Conservation (phyloP, 2,888 invertebrate genomes). For the Lycaena phlaeas region DNA sequence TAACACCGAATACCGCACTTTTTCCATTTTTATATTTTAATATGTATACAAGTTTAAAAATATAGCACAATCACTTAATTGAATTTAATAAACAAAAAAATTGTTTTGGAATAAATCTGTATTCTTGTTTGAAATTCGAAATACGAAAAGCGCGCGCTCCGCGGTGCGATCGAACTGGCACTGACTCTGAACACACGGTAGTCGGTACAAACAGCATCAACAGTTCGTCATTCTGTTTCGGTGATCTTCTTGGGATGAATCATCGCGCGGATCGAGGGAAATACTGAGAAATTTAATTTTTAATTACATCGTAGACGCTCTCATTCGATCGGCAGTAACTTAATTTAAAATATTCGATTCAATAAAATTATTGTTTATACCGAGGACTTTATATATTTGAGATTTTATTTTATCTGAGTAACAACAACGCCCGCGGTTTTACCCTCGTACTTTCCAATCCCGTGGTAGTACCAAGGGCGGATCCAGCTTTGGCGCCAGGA, state of each 20-base stretch:
- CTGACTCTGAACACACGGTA: not conserved
- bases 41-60: constrained; percentile 16
- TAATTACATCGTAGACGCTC: too few species aligned
- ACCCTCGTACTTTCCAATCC: too few species aligned
- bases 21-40: constrained; percentile 32
- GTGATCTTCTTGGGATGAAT: constrained; percentile 43
- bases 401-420: too few species aligned
- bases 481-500: too few species aligned
- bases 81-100: constrained; percentile 8
- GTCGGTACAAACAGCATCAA: constrained; percentile 35
- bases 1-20: constrained; percentile 40
- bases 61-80: constrained; percentile 14
- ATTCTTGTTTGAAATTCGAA: constrained; percentile 30
- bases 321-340: too few species aligned
- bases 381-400: too few species aligned
- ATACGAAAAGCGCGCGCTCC: constrained; percentile 35
- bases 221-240: constrained; percentile 23
- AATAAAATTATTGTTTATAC: not conserved
- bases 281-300: constrained; percentile 37
- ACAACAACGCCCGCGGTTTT: too few species aligned
- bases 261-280: constrained; percentile 35
- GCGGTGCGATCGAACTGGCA: constrained; percentile 22
- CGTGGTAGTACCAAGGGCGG: too few species aligned
- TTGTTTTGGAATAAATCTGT: too few species aligned
- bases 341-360: too few species aligned